Conservation (phyloP, 2,797 vertebrate genomes). For the Acridotheres tristis region DNA sequence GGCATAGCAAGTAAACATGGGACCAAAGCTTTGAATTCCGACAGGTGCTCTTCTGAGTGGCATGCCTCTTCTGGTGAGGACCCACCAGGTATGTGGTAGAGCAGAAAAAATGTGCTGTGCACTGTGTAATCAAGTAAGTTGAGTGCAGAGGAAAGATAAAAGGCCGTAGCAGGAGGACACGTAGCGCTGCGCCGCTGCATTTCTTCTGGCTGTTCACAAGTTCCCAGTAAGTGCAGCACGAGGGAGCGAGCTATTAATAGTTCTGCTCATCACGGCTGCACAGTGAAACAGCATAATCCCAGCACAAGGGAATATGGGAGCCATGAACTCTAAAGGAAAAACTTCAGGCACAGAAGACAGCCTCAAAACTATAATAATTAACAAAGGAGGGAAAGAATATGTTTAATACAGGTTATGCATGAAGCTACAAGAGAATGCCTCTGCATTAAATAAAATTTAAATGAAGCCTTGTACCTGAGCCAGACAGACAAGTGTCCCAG, state of each 20-base stretch:
- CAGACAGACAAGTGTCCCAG: background rate
- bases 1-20: background rate
- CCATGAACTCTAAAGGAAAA: background rate
- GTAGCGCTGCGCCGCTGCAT: fast-evolving
- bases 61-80: background rate
- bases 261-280: background rate
- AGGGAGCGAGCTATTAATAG: conserved; percentile 30
- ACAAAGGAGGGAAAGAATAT: background rate
- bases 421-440: background rate
- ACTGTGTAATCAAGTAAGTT: background rate
- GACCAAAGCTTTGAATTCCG: background rate
- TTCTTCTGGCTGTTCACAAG: background rate
- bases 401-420: background rate
- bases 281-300: conserved; percentile 1
- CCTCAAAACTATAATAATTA: background rate
- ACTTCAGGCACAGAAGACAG: background rate
- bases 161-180: background rate
- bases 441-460: conserved; percentile 1
- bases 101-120: background rate
- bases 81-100: background rate
- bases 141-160: background rate
- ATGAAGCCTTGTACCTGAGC: background rate
- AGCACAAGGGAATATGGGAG: background rate
- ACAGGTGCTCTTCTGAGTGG: background rate
- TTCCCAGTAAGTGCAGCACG: background rate